Conservation (phyloP, 1,140 invertebrate species). For the Lepidostoma basale region DNA sequence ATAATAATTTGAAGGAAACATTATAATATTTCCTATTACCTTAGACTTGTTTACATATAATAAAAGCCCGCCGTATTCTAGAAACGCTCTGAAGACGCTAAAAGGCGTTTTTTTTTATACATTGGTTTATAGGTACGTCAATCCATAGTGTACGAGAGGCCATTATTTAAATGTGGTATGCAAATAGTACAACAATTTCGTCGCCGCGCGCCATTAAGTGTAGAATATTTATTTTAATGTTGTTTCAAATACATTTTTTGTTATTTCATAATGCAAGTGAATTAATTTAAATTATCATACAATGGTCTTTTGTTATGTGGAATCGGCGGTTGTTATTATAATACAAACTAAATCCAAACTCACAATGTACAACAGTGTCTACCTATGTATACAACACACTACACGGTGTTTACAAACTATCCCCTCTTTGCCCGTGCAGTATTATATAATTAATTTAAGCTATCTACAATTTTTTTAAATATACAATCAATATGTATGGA, state of each 20-base stretch:
- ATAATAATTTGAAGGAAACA: too few relatives aligned
- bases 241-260: conserved; percentile 22
- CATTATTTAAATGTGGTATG: conserved; percentile 19
- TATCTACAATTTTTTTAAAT: too few relatives aligned
- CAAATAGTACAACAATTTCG: conserved; percentile 17
- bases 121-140: neutral
- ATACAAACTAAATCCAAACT: conserved; percentile 15
- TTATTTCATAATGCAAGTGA: conserved; percentile 31
- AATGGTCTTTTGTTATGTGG: conserved; percentile 39
- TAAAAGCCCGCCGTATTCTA: too few relatives aligned
- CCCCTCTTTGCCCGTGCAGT: too few relatives aligned
- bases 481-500: too few relatives aligned
- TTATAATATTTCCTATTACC: too few relatives aligned
- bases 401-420: too few relatives aligned
- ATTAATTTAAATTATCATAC: conserved; percentile 44
- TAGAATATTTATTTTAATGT: conserved; percentile 28
- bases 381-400: too few relatives aligned
- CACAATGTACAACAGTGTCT: neutral
- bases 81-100: too few relatives aligned
- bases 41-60: too few relatives aligned
- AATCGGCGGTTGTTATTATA: conserved; percentile 32
- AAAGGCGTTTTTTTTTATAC: too few relatives aligned
- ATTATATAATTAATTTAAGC: too few relatives aligned
- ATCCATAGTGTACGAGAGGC: neutral
- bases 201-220: conserved; percentile 12